Evolutionary conservation across 2,888 invertebrate species (phyloP), one percentile per base, ranked within the genome.

Genomic region (Chorisops tibialis): DNA sequence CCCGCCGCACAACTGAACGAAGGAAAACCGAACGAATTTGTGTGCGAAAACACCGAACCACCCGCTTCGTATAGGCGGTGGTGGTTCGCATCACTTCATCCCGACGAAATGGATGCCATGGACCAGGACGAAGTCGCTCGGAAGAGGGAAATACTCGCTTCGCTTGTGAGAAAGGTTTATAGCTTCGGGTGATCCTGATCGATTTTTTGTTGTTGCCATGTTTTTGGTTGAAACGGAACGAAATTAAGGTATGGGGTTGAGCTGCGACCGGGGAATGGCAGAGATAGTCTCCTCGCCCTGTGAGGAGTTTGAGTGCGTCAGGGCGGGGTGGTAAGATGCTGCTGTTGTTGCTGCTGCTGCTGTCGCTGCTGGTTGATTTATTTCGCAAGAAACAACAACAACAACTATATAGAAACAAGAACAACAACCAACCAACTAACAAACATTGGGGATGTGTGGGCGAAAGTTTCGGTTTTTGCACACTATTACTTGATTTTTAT

Each of bases 151-250:
- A 52, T 21, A n/a, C n/a, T n/a, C n/a, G n/a, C 37, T 22, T 43
- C 39, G 43, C 35, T n/a, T 9, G 4, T 22, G 35, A 47, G 14
- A 41, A 45, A 52, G 19, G 35, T 56, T 47, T 37, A 56, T 41
- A 51, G 43, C 22, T 63, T 45, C 14, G 43, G 58, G 37, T 50
- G 61, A 58, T 62, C 54, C 54, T 49, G 62, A 64, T 64, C 61
- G 64, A 64, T 61, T 61, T n/a, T 61, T 64, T 61, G 54, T 59
- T 52, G 59, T 56, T 45, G 45, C 43, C 45, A 56, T 54, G 43
- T 54, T 54, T 45, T 56, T n/a, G 47, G 4, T 19, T 39, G 24
- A 52, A 52, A 52, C 21, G n/a, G 30, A 30, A 30, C 30, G 30
- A 30, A 30, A 30, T 30, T n/a, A n/a, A n/a, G n/a, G n/a, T n/a